Evolutionary conservation across 2,113 vertebrate species (phyloP), one percentile per base, ranked within the genome.

Genomic region (Rhinolophus ferrumequinum): DNA sequence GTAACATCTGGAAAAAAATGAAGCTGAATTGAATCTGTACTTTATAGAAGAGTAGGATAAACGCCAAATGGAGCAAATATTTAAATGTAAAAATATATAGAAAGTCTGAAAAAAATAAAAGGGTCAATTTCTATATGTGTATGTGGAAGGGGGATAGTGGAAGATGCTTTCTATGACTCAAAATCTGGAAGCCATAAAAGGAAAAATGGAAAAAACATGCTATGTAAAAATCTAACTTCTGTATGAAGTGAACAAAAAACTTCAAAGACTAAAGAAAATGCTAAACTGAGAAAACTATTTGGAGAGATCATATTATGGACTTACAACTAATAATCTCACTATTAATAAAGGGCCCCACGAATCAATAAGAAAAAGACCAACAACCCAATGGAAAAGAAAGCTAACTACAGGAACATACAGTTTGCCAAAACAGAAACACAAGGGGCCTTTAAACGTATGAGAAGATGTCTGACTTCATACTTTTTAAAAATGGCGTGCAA

Each of bases 161-260:
- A 82, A 18, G 64, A 66, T 44, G 50, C 56, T 79, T 73, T 69
- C 56, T 13, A 16, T 76, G 30, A 90, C 21, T 77, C 73, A 22
- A 58, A 95, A 81, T 92, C 33, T 69, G 90, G 70, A 90, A 87
- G 50, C 33, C 52, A 47, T 50, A 54, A 75, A 88, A 70, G 22
- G 64, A 83, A 84, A 22, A 87, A 80, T 38, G 26, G 47, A 58
- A 80, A 35, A 88, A 93, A 93, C 28, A 69, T 50, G 47, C 44
- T 75, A 14, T 1, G 0, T 75, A n/a, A 92, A 92, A 56, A 69
- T 35, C 41, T 33, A 76, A 73, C 44, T 75, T 96, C 76, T 67
- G 0, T 58, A 52, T 77, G 56, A 33, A 50, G 47, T 50, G 93
- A 87, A 66, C 21, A 50, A 35, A 73, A 79, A 80, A 88, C 14